Percentiles rank a stretch among this genome's conserved stretches.
Evolutionary conservation across 92 coral and sea anemone species (phyloP).

Genomic region (Porites lobata): DNA sequence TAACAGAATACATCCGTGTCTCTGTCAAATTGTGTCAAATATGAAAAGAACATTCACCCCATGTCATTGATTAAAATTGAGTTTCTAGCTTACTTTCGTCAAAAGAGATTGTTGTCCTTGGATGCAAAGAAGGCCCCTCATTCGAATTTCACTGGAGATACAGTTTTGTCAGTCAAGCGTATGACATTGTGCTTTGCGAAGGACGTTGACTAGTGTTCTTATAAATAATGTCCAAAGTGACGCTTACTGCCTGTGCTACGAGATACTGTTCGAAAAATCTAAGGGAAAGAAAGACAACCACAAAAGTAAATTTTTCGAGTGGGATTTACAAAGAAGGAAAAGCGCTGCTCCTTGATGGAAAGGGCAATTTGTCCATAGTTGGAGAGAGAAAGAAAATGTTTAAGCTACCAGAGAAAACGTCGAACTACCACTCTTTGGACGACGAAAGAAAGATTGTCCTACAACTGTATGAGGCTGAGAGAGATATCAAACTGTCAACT

Average conservation of each 20-base stretch:
- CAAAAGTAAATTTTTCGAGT: neutral
- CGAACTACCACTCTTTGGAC: too few relatives aligned
- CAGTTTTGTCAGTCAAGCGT: too few relatives aligned
- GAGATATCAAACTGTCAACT: neutral
- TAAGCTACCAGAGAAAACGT: neutral
- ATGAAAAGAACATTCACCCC: neutral
- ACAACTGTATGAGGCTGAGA: neutral
- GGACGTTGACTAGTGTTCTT: too few relatives aligned
- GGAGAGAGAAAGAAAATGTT: constrained; percentile 12
- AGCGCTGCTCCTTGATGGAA: neutral
- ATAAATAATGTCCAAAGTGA: too few relatives aligned
- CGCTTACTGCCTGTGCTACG: too few relatives aligned
- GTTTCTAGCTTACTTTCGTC: neutral
- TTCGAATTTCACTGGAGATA: too few relatives aligned
- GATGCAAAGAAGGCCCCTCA: neutral
- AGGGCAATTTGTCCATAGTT: neutral
- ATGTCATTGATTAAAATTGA: neutral
- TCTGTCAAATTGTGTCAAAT: neutral
- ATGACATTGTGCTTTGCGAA: too few relatives aligned
- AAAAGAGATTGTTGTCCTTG: neutral
- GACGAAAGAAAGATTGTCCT: constrained; percentile 27
- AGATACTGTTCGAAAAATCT: too few relatives aligned
- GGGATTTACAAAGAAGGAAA: neutral
- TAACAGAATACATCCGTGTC: neutral
- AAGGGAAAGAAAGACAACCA: neutral